Percentiles rank a stretch among this genome's conserved stretches.
Evolutionary conservation across 2,113 vertebrate genomes (phyloP).

Genomic region (Cryptotis parvus): DNA sequence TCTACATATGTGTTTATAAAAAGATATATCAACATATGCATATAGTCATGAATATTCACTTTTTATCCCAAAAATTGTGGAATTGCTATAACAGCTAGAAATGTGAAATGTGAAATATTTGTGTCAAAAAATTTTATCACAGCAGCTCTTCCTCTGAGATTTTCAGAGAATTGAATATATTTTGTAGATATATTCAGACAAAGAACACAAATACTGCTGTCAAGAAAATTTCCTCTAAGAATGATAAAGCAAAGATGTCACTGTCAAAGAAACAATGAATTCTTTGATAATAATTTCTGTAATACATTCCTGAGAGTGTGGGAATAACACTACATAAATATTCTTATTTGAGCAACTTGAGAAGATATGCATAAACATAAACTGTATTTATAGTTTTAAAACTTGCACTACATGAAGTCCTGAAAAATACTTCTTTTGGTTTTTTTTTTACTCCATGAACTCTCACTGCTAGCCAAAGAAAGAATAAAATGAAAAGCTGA

Average conservation of each 20-base stretch:
- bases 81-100: conserved; percentile 45
- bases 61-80: neutral
- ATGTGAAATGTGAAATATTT: conserved; percentile 64
- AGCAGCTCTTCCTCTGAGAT: conserved; percentile 66
- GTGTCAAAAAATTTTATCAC: conserved; percentile 62
- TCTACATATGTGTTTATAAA: neutral
- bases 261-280: conserved; percentile 69
- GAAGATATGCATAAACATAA: conserved; percentile 76
- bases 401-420: conserved; percentile 38
- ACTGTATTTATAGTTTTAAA: conserved; percentile 70
- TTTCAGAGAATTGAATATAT: conserved; percentile 56
- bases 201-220: conserved; percentile 65
- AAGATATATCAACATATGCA: neutral
- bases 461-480: conserved; percentile 45
- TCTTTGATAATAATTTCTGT: conserved; percentile 69
- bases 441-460: conserved; percentile 58
- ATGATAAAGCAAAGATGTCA: conserved; percentile 53
- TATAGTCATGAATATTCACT: neutral
- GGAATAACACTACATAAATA: conserved; percentile 72
- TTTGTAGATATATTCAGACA: conserved; percentile 65
- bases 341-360: conserved; percentile 65
- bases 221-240: conserved; percentile 71
- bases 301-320: conserved; percentile 51
- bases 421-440: conserved; percentile 60
- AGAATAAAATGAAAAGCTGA: conserved; percentile 53